Evolutionary conservation across 37 sponge, comb jelly and placozoan genomes (phyloP), one percentile per base, ranked within the genome.

Genomic region (Eunapius fragilis): DNA sequence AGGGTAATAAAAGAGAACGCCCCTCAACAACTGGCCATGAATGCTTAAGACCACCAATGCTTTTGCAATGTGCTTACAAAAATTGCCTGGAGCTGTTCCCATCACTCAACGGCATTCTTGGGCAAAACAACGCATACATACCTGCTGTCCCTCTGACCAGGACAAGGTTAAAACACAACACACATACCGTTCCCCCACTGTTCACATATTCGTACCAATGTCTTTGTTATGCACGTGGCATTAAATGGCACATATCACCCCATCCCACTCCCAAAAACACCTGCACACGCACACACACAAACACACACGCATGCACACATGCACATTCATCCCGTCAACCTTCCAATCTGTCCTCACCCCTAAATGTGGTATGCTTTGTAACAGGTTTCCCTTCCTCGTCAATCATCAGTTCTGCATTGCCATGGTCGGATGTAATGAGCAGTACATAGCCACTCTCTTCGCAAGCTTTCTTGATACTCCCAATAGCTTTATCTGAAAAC

Each of bases 371-470:
- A 87, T 98, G 98, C 31, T 96, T 96, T 36, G 98, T 98, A 78
- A 94, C 95, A 25, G 98, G 96, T 17, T 92, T 94, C 4, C 95
- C 96, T 13, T 90, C 73, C 37, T 96, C 95, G 67, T 93, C 93
- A 28, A 91, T 89, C 98, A 98, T 98, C 80, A 91, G 86, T 85
- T 98, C 98, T 68, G 98, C 98, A 80, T 98, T 98, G 67, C 98
- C 98, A 82, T 98, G 98, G 75, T 98, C 98, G 36, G 98, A 85
- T 7, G 98, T 98, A 12, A 98, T 83, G 36, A 98, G 88, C 69
- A 98, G 87, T 5, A 87, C 86, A 81, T 92, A 98, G 37, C 93
- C 93, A 70, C 48, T 31, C 88, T 92, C 88, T 78, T 90, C 84
- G 80, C 98, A 98, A 0, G 93, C 96, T 23, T 75, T 69, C 78